phyloP scores from a whole-genome alignment of 1,140 invertebrate species.

The Sarcophaga peregrina region DNA sequence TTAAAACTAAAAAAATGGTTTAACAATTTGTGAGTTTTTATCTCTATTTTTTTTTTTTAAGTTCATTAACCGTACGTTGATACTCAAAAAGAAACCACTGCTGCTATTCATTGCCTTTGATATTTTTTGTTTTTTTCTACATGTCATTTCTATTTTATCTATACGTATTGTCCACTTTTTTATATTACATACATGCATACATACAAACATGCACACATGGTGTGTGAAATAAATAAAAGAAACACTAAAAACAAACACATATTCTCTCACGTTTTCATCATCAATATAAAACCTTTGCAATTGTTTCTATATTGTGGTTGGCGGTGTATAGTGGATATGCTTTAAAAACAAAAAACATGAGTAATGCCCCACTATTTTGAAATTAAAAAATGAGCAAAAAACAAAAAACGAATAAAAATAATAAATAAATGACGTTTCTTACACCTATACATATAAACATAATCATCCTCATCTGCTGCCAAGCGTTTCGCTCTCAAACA shows the following conservation, averaged over 20 bases:
- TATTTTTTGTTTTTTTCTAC: background rate
- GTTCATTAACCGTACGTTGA: conserved; percentile 22
- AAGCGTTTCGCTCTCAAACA: too few relatives aligned
- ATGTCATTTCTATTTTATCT: conserved; percentile 12
- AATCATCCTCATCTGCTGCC: too few relatives aligned
- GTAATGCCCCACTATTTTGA: conserved; percentile 19
- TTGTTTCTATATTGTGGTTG: background rate
- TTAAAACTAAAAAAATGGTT: too few relatives aligned
- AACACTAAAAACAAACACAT: background rate
- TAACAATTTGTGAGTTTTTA: too few relatives aligned
- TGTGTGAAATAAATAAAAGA: background rate
- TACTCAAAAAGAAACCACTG: conserved; percentile 15
- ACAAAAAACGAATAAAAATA: background rate
- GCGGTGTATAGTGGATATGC: background rate
- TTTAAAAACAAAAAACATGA: conserved; percentile 3
- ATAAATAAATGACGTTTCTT: background rate
- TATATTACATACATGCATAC: background rate
- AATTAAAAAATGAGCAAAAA: background rate
- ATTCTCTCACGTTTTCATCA: too few relatives aligned
- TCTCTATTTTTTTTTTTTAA: background rate
- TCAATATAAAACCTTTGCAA: conserved; percentile 12
- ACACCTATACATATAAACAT: background rate
- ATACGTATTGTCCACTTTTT: background rate
- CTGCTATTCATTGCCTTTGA: conserved; percentile 17
- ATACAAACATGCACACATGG: background rate